Evolutionary conservation across 2,113 vertebrate species (phyloP), one percentile per base, ranked within the genome.

Genomic region (Seriola rivoliana): DNA sequence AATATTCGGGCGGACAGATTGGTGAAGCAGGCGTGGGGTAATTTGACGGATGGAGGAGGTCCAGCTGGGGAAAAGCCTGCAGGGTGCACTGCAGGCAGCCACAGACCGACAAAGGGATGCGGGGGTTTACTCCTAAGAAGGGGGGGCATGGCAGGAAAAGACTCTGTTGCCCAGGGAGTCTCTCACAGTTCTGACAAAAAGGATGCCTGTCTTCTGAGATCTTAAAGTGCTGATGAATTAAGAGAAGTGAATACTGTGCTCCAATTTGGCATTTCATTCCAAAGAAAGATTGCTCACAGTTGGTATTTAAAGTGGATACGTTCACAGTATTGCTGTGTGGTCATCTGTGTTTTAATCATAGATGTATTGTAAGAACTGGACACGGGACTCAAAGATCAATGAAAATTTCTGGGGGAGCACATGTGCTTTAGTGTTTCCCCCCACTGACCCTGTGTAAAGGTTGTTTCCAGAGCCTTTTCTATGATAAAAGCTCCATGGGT

Each of bases 51-150:
- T 55, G 21, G 48, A 25, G n/a, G n/a, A n/a, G 10, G 32, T 64
- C 23, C 59, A 65, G 65, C 44, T n/a, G 34, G 72, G 21, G 44
- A 1, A 14, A 57, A 21, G 59, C 59, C 67, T 71, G 32, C 48
- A 58, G 57, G 66, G 29, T 4, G 11, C 11, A 58, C 21, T 17
- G 38, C 8, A 57, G 72, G 38, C 19, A 59, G 8, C 23, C 44
- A 10, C 12, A 42, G 23, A 34, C 40, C 40, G 11, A 42, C 40
- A 42, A 42, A 42, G 40, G 40, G 40, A 42, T 42, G 40, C 36
- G 32, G 73, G 40, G 38, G 16, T 50, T 65, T 48, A 57, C 62
- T 63, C 17, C 11, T 57, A 70, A 63, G 50, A 46, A 46, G 63
- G 19, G 58, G n/a, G 17, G 21, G 9, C 23, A 55, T 8, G 67